phyloP scores from a whole-genome alignment of 2,797 vertebrate genomes.

The Thamnophis elegans region DNA sequence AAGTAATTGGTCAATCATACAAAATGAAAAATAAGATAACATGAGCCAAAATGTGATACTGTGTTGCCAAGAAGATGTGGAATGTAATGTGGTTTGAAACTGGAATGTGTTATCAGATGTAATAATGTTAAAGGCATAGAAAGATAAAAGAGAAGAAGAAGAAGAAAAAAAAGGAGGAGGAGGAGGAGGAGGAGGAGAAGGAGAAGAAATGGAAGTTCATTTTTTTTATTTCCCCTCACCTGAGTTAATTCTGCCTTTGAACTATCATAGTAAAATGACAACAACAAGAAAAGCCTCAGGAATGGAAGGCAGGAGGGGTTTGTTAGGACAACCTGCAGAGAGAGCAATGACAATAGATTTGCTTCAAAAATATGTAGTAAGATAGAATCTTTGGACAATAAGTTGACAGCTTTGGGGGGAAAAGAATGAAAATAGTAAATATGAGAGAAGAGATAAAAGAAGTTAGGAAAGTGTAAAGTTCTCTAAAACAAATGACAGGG shows the following conservation, averaged over 20 bases:
- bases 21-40: not conserved
- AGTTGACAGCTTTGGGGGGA: not conserved
- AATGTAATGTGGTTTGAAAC: not conserved
- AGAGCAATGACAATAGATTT: not conserved
- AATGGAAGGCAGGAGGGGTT: not conserved
- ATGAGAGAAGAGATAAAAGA: not conserved
- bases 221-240: not conserved
- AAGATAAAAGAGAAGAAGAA: not conserved
- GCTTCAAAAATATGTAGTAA: not conserved
- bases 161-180: not conserved
- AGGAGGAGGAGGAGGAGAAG: not conserved
- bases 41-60: not conserved
- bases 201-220: not conserved
- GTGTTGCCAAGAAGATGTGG: not conserved
- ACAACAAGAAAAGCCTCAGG: not conserved
- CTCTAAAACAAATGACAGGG: not conserved
- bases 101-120: not conserved
- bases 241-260: not conserved
- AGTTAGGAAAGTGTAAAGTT: not conserved
- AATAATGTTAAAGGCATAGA: not conserved
- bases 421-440: not conserved
- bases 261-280: not conserved
- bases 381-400: not conserved
- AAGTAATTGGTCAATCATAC: not conserved
- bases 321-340: not conserved